Base-by-base conservation (phyloP, 2,113 vertebrate genomes). In the Psittacus erithacus region DNA sequence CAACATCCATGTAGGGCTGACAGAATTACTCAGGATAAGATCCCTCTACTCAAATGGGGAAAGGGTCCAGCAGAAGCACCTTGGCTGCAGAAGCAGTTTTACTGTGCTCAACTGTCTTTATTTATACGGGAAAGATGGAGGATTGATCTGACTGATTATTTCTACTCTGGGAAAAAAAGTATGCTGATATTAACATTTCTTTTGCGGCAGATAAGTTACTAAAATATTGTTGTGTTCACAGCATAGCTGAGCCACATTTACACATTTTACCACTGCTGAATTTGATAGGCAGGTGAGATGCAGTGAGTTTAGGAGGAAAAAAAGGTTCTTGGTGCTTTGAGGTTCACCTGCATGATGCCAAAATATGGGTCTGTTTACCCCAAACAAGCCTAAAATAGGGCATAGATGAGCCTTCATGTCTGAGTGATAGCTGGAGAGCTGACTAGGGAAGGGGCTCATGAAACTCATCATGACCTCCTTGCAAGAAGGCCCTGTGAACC, bases 1-100 rank as follows among this genome's bases (percentile, higher is more conserved):
- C 43, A n/a, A 23, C 2, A 1, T 11, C 29, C 8, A 0, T 0
- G 8, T 17, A 55, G 29, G 33, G 39, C 43, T 82, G 47, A 68
- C 43, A 7, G 15, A 88, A 15, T 39, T 38, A 57, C 14, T 11
- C 33, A 41, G 24, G 8, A 16, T 68, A n/a, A 73, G 31, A 69
- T 2, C 4, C 31, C 19, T 11, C n/a, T 28, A 13, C 31, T 28
- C 35, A 22, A 13, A 24, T 3, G 20, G 59, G 25, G n/a, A 69
- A 60, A 39, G 35, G 23, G 16, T 35, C 29, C 28, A 19, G 29
- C 17, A 29, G 44, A 80, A 53, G 22, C 27, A 73, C 1, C 23
- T 5, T n/a, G 17, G 38, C 41, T 92, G 75, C 43, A 88, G 39
- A 43, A 64, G 43, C 6, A 53, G 19, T 38, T 88, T 79, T 33